Evolutionary conservation across 1,140 invertebrate species (phyloP).

Genomic region (Zaprionus taronus): DNA sequence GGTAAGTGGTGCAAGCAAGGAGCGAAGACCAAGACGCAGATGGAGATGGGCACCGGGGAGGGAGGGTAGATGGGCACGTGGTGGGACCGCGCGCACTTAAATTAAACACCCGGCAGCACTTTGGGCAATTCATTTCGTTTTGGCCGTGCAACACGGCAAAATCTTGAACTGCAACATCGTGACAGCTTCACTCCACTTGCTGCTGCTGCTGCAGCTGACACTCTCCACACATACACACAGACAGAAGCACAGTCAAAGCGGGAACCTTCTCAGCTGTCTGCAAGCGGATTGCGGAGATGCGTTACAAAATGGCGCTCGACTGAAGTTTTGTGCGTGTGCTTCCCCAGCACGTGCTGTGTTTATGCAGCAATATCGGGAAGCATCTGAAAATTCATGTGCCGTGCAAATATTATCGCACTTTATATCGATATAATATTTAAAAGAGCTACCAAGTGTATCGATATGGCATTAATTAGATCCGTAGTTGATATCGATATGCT

Average conservation of each 20-base stretch:
- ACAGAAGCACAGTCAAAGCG: not conserved
- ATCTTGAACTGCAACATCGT: conserved; percentile 56
- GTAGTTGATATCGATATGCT: not conserved
- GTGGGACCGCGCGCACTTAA: conserved; percentile 56
- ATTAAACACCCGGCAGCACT: conserved; percentile 74
- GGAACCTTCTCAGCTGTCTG: not conserved
- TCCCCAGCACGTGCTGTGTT: not conserved
- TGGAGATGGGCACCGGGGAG: not conserved
- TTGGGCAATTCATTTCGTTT: conserved; percentile 71
- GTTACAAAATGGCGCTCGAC: not conserved
- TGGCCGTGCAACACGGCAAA: conserved; percentile 37
- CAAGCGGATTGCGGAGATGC: conserved; percentile 2
- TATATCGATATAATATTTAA: no score
- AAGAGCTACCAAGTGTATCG: no score
- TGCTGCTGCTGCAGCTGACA: not conserved
- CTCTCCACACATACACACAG: not conserved
- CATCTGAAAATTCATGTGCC: no score
- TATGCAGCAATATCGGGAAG: no score
- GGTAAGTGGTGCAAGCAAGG: not conserved
- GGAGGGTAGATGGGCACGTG: not conserved
- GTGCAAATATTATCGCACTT: no score
- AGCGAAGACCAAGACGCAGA: not conserved
- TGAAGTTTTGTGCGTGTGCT: not conserved
- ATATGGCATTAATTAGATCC: not conserved
- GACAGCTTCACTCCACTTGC: conserved; percentile 47